Evolutionary conservation across 2,888 invertebrate species (phyloP).

Genomic region (Cephus nigrinus): DNA sequence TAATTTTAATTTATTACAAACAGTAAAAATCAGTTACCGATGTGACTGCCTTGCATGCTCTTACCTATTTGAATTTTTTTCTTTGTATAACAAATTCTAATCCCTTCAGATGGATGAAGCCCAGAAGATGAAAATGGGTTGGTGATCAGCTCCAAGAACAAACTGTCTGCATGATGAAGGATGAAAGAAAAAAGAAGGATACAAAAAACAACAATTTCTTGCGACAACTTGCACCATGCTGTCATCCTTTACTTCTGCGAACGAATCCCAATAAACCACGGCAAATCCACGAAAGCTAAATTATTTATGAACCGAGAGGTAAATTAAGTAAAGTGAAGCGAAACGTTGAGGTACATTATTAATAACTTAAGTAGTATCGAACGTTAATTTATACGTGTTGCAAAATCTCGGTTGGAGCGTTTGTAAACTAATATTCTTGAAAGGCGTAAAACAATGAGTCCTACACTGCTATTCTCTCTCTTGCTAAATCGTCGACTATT

Average conservation of each 20-base stretch:
- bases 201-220: background rate
- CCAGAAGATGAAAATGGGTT: background rate
- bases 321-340: background rate
- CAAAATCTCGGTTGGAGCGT: background rate
- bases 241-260: background rate
- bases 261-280: background rate
- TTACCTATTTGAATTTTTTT: too few relatives aligned
- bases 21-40: background rate
- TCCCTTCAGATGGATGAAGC: background rate
- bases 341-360: background rate
- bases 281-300: background rate
- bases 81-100: background rate
- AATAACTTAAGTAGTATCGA: background rate
- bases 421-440: background rate
- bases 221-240: background rate
- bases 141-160: background rate
- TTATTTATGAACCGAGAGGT: background rate
- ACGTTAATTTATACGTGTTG: background rate
- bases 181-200: background rate
- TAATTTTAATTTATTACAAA: background rate
- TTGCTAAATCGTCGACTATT: background rate
- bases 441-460: background rate
- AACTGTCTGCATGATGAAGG: background rate
- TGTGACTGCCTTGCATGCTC: background rate
- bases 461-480: background rate